phyloP scores from a whole-genome alignment of 2,113 vertebrate genomes.

The Rhabdomys dilectus region DNA sequence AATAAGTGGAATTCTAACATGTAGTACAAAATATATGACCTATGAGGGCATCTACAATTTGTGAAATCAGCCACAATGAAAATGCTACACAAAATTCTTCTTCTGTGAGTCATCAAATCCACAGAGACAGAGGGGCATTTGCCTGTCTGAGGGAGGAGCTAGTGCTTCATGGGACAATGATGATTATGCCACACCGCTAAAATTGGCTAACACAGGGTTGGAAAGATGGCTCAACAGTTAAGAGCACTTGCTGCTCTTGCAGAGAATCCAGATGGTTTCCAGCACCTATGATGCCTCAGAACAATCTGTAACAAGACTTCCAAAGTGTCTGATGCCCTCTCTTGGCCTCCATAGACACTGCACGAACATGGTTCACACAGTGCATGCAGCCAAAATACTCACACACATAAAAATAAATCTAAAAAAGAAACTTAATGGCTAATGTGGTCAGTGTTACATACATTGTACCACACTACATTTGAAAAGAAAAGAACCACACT shows the following conservation, averaged over 20 bases:
- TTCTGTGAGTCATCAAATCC: neutral
- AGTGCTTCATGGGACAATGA: neutral
- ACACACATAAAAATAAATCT: neutral
- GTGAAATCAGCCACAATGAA: neutral
- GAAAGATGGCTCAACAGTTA: neutral
- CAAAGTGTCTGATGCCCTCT: neutral
- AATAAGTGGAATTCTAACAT: neutral
- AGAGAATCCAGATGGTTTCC: neutral
- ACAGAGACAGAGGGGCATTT: neutral
- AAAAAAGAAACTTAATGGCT: neutral
- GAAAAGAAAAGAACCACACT: neutral
- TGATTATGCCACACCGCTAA: neutral
- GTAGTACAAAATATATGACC: neutral
- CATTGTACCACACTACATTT: slow-evolving; percentile 27
- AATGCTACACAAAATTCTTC: neutral
- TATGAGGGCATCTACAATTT: neutral
- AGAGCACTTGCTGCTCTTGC: neutral
- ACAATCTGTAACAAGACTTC: neutral
- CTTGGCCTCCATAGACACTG: neutral
- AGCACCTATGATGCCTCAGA: neutral
- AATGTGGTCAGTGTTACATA: neutral
- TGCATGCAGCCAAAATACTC: neutral
- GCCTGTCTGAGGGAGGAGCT: neutral
- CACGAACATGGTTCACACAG: neutral
- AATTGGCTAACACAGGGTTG: neutral